Conservation (phyloP, 2,888 invertebrate species). For the Venustoraphidia nigricollis region DNA sequence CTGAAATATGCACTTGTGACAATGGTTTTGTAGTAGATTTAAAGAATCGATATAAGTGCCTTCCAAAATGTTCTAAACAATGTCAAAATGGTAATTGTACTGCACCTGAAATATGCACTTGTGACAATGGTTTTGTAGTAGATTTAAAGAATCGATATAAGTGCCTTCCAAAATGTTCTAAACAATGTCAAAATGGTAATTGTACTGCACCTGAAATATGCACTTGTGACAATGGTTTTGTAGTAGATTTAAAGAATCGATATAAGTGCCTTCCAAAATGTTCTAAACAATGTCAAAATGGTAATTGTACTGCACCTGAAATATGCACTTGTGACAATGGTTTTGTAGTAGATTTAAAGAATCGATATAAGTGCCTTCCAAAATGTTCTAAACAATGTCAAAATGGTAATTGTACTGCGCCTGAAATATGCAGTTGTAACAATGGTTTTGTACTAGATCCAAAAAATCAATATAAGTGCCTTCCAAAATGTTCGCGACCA, state of each 20-base stretch:
- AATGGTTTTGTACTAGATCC: slow-evolving; percentile 15
- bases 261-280: slow-evolving; percentile 22
- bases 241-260: background rate
- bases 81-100: slow-evolving; percentile 14
- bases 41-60: slow-evolving; percentile 16
- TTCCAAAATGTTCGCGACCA: slow-evolving; percentile 22
- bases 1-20: slow-evolving; percentile 13
- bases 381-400: slow-evolving; percentile 12
- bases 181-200: no score
- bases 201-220: slow-evolving; percentile 11
- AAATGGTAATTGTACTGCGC: slow-evolving; percentile 14
- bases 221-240: slow-evolving; percentile 9
- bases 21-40: slow-evolving; percentile 8
- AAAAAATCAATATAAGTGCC: slow-evolving; percentile 13
- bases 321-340: slow-evolving; percentile 17
- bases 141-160: slow-evolving; percentile 1
- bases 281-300: slow-evolving; percentile 21
- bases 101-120: slow-evolving; percentile 22
- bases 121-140: slow-evolving; percentile 9
- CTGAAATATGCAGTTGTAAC: slow-evolving; percentile 15
- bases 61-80: slow-evolving; percentile 21
- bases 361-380: slow-evolving; percentile 14
- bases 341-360: slow-evolving; percentile 10
- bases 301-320: slow-evolving; percentile 18
- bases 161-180: no score